These are phyloP conservation scores for Gracilinanus agilis DNA, from an alignment of 2,113 vertebrate species.

Conservation along the genomic window DNA sequence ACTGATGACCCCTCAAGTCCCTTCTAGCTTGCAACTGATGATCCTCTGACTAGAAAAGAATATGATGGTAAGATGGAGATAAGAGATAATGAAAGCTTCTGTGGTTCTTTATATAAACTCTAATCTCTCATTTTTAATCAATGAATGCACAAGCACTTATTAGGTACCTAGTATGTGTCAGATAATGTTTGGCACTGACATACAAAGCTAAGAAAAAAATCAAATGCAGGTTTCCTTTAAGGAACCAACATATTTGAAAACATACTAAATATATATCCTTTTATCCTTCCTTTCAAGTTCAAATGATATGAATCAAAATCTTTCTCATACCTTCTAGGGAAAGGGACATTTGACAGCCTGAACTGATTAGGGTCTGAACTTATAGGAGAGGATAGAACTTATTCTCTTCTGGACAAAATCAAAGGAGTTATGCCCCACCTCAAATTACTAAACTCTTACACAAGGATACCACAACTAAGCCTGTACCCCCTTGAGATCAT, in stretches of 20 bases:
- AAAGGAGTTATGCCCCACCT: no score
- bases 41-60: neutral
- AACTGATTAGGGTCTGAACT: no score
- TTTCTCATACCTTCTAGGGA: neutral
- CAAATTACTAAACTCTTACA: no score
- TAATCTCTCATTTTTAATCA: neutral
- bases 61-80: neutral
- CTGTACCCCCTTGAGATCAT: no score
- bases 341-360: no score
- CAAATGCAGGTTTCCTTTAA: neutral
- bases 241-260: neutral
- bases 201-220: neutral
- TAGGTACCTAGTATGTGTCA: neutral
- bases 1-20: neutral
- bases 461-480: no score
- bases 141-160: neutral
- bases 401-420: no score
- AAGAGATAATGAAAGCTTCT: neutral
- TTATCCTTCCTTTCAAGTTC: neutral
- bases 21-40: neutral
- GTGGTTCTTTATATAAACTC: neutral
- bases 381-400: no score
- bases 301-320: constrained; percentile 20
- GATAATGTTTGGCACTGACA: neutral
- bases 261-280: neutral